Conservation (phyloP, 2,113 vertebrate genomes). For the Brienomyrus brachyistius region DNA sequence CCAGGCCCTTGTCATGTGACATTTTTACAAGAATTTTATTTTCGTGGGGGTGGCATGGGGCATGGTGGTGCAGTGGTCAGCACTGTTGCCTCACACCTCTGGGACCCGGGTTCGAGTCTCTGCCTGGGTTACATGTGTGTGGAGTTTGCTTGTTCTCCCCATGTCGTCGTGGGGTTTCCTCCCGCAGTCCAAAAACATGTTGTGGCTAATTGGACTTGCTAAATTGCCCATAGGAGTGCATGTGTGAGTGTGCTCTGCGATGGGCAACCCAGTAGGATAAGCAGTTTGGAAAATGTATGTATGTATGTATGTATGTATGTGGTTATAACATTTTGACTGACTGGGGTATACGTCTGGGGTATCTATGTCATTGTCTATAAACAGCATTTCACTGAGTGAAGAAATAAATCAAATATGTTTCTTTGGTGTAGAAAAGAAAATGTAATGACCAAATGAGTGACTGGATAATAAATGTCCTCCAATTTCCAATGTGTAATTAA, state of each 20-base stretch:
- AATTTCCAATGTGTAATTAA: not conserved
- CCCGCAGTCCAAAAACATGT: no score
- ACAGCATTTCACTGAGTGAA: not conserved
- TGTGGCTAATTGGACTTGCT: no score
- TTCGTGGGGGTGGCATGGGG: not conserved
- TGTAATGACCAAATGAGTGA: not conserved
- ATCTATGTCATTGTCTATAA: not conserved
- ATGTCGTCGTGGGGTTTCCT: no score
- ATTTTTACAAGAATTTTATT: not conserved
- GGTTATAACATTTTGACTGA: not conserved
- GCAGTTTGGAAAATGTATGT: no score
- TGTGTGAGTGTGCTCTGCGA: no score
- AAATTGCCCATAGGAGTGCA: no score
- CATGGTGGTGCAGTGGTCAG: no score
- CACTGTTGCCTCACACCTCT: no score
- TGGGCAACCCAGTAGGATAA: no score
- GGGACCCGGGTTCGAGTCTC: no score
- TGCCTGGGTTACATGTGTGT: no score
- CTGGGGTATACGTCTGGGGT: not conserved
- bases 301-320: not conserved
- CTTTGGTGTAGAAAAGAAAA: not conserved
- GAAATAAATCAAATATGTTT: not conserved
- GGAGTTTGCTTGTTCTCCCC: no score
- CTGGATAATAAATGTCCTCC: not conserved
- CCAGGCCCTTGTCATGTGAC: not conserved